Evolutionary conservation across 2,113 vertebrate genomes (phyloP), one percentile per base, ranked within the genome.

Genomic region (Festucalex cinctus): DNA sequence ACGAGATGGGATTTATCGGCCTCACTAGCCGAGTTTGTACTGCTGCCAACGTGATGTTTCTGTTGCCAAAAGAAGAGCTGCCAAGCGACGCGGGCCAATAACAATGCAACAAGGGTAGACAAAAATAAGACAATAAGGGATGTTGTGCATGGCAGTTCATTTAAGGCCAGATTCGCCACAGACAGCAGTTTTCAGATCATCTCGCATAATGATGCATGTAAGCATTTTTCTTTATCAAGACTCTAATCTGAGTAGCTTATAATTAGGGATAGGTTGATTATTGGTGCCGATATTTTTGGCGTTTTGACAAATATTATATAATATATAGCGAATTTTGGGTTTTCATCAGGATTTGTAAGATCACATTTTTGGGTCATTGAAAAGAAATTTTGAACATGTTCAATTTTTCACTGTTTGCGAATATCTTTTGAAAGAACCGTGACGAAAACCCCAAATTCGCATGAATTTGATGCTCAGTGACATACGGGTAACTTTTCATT

Each of bases 61-160:
- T 83, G 77, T 71, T 71, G 80, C 81, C 80, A 48, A 85, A 79
- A 79, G 68, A 66, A 79, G 82, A 75, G 77, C 73, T 75, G 82
- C 77, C 85, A 80, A 75, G 84, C 79, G 76, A 63, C 57, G 67
- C 68, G 59, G 73, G 76, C 86, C 78, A 75, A 79, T 82, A 75
- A 82, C 70, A 79, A 76, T 63, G 73, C 80, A 73, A 76, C 73
- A 41, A 71, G 35, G 0, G 14, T 67, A 17, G 10, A 67, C 54
- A 70, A 67, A 72, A 70, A 49, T 70, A 59, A 65, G 74, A 66
- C 65, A 74, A 64, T 74, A 46, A 43, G 56, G 63, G 51, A 43
- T 72, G 66, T 53, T 74, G 76, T 78, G 71, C 70, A 74, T 70
- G 13, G 48, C 56, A 43, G 69, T 68, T 66, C 70, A 76, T 61